A percentile compares a stretch with the other conserved stretches of the same genome.
Evolutionary conservation across 2,888 invertebrate genomes (phyloP).

Genomic region (Emmelina monodactyla): DNA sequence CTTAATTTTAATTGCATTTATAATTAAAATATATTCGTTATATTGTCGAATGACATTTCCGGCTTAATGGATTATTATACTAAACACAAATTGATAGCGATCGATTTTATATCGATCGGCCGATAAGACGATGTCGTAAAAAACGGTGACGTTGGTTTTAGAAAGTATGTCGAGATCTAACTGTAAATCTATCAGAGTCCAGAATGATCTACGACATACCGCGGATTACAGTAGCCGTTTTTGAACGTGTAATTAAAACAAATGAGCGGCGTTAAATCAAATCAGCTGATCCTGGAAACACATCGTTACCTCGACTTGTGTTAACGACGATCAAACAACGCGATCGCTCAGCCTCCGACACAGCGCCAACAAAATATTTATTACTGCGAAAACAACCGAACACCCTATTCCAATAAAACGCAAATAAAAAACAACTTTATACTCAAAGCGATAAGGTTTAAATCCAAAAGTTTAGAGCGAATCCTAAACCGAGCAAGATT

Average conservation of each 20-base stretch:
- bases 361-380: background rate
- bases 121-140: background rate
- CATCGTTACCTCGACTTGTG: too few relatives aligned
- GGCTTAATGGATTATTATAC: conserved; percentile 1
- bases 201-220: too few relatives aligned
- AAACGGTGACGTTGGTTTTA: background rate
- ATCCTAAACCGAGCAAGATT: conserved; percentile 42
- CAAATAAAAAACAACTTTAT: conserved; percentile 7
- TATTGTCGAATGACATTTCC: background rate
- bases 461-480: background rate
- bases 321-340: background rate
- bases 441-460: background rate
- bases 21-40: background rate
- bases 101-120: background rate
- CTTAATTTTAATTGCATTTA: background rate
- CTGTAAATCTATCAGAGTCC: too few relatives aligned
- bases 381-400: conserved; percentile 15
- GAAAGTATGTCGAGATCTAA: background rate
- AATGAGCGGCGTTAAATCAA: too few relatives aligned
- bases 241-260: too few relatives aligned
- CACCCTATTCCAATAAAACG: background rate
- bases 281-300: too few relatives aligned
- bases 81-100: background rate
- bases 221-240: too few relatives aligned
- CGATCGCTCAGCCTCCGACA: background rate